Evolutionary conservation across 2,888 invertebrate genomes (phyloP).

Genomic region (Drosophila meridiana): DNA sequence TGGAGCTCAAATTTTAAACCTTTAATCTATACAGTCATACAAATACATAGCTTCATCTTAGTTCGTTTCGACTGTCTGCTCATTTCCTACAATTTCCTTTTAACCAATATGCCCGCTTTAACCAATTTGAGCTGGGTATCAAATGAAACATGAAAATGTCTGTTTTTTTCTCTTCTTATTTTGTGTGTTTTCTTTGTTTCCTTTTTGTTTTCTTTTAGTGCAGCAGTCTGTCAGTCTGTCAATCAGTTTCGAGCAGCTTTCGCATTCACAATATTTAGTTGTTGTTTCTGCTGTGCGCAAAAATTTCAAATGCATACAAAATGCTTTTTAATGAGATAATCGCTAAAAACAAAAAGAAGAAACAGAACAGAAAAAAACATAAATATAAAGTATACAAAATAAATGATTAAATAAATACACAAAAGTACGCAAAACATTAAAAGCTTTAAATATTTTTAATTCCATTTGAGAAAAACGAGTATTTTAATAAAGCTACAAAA

Average conservation of each 20-base stretch:
- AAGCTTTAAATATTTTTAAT: conserved; percentile 1
- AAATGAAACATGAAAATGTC: conserved; percentile 36
- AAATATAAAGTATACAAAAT: conserved; percentile 1
- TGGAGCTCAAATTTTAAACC: no score
- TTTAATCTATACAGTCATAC: no score
- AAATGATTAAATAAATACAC: neutral
- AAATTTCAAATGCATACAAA: conserved; percentile 70
- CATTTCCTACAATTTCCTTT: no score
- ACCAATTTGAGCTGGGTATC: neutral
- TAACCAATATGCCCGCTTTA: neutral
- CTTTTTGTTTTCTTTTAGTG: neutral
- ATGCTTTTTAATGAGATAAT: conserved; percentile 76
- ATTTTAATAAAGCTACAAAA: neutral
- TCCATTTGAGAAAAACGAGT: neutral
- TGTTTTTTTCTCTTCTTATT: neutral
- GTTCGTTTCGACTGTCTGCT: no score
- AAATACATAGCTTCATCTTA: no score
- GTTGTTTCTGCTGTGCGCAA: conserved; percentile 26
- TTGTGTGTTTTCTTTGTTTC: neutral
- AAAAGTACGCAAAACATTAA: neutral
- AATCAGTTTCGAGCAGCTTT: neutral
- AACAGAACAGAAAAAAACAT: neutral
- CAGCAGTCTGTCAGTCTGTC: conserved; percentile 2
- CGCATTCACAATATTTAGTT: conserved; percentile 2
- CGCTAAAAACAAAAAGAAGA: conserved; percentile 52